Conservation (phyloP, 2,888 invertebrate genomes). For the Lasioglossum morio region DNA sequence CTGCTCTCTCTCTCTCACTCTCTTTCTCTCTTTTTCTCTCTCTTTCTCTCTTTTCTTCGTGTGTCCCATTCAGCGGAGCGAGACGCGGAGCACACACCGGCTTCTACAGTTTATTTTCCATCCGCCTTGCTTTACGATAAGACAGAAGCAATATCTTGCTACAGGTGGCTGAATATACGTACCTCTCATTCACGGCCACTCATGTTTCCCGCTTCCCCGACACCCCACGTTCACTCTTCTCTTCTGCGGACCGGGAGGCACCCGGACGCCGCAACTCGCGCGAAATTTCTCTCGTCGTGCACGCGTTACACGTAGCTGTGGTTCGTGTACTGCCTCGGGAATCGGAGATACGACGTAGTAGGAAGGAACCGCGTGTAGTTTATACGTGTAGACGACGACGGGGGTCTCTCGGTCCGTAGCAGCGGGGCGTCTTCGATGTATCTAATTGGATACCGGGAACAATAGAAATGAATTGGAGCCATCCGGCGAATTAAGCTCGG, state of each 20-base stretch:
- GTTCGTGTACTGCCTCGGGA: constrained; percentile 35
- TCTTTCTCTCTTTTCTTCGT: not conserved
- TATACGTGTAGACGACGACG: not conserved
- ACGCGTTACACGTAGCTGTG: constrained; percentile 45
- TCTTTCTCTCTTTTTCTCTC: not conserved
- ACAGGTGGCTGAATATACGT: constrained; percentile 63
- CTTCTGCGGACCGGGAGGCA: not conserved
- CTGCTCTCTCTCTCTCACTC: not conserved
- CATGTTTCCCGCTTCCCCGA: constrained; percentile 9
- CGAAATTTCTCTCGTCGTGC: constrained; percentile 43
- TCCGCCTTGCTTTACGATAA: constrained; percentile 62
- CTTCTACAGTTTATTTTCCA: constrained; percentile 61
- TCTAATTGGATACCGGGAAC: constrained; percentile 9
- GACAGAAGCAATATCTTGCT: constrained; percentile 65
- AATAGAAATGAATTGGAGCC: not conserved
- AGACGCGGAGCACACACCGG: constrained; percentile 28
- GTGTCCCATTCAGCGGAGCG: constrained; percentile 35
- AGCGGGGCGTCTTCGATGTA: not conserved
- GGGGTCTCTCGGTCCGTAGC: not conserved
- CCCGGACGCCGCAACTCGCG: not conserved
- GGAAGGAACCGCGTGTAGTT: not conserved
- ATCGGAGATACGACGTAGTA: constrained; percentile 7
- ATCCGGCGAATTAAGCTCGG: not conserved
- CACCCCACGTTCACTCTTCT: not conserved
- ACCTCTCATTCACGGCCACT: constrained; percentile 43